Base-by-base conservation (phyloP, 2,888 invertebrate species). In the Oligia fasciuncula region DNA sequence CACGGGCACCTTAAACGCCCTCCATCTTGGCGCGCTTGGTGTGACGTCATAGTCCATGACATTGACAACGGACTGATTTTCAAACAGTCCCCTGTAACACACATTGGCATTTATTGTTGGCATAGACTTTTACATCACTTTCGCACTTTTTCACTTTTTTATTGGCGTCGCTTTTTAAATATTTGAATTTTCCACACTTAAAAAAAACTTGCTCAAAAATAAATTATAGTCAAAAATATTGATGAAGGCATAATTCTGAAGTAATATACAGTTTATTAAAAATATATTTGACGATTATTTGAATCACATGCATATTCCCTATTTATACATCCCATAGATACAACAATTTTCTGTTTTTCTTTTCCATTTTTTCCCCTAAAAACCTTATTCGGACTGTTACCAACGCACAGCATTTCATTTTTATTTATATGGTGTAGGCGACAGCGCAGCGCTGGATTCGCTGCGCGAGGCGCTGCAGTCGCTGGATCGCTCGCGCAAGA, bases 391-490 rank as follows among this genome's bases (percentile, higher is more conserved):
- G 46, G 17, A 6, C 6, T 29, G 29, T 19, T 49, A 19, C 6
- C 19, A 35, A 35, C 4, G 35, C 35, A 35, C 23, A 54, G 9
- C 35, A 40, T 17, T 40, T 57, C 0, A 71, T 17, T 5, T 40
- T 1, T 2, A 57, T n/a, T 6, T n/a, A 11, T 19, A 13, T 17
- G 13, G 5, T 23, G 4, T 77, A 95, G 95, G 94, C 1, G 90
- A 94, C 71, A 76, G 83, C 0, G 69, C 81, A 11, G 92, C 92
- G 0, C 80, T 95, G 4, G 72, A 82, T 78, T 92, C 90, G 29
- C 91, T 97, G 35, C 89, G 96, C 23, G 80, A 91, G 0, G 94
- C 95, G 0, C 89, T 97, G 3, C 85, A 91, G 14, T 88, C 85
- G 0, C 85, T 94, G 76, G 93, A 92, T 77, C 82, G 86, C 17